Conservation (phyloP, 2,113 vertebrate genomes). For the Onychostruthus taczanowskii region DNA sequence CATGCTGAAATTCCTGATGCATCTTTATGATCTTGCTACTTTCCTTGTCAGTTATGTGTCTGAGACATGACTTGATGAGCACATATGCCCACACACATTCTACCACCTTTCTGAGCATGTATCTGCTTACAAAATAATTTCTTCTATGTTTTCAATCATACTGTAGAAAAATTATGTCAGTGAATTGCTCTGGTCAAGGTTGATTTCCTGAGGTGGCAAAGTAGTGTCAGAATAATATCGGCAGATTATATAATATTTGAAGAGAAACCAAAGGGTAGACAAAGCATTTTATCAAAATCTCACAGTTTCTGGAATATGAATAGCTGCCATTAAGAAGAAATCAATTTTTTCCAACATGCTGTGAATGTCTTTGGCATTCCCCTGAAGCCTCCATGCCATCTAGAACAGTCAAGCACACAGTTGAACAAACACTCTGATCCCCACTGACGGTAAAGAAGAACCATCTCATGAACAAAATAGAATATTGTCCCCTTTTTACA, state of each 20-base stretch:
- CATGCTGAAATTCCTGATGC: neutral
- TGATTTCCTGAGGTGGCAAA: neutral
- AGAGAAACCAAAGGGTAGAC: neutral
- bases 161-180: neutral
- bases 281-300: neutral
- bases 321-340: neutral
- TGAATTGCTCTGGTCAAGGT: neutral
- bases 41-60: constrained; percentile 25
- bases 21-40: constrained; percentile 46
- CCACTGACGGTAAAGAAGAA: neutral
- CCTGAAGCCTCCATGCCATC: neutral
- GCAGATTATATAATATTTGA: neutral
- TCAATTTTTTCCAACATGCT: neutral
- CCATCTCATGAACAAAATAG: neutral
- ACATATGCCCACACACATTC: neutral
- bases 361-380: neutral
- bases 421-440: neutral
- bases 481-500: neutral
- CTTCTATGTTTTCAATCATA: neutral
- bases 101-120: neutral
- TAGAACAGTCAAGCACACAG: neutral
- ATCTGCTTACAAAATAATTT: neutral
- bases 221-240: neutral
- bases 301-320: neutral
- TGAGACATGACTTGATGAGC: neutral